Conservation (phyloP, 92 coral and sea anemone genomes). For the Pocillopora grandis region DNA sequence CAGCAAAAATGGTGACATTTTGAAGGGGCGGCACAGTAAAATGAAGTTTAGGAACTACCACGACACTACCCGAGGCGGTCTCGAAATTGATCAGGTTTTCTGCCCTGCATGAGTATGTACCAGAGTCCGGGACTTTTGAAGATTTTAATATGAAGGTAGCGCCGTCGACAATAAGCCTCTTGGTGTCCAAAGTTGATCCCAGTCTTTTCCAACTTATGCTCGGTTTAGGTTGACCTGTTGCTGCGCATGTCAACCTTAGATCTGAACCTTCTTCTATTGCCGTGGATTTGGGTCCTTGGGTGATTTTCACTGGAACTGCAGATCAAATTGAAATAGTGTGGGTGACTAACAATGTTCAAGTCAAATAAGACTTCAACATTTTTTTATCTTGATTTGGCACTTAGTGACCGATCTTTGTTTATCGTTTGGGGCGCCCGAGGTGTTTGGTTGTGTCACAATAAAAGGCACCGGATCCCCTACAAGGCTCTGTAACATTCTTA, state of each 20-base stretch:
- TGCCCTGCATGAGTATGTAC: conserved; percentile 34
- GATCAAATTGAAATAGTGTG: background rate
- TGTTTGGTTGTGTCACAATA: too few species aligned
- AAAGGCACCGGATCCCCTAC: too few species aligned
- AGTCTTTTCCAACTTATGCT: conserved; percentile 37
- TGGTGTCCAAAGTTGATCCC: conserved; percentile 27
- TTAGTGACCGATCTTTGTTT: too few species aligned
- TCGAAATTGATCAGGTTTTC: conserved; percentile 7
- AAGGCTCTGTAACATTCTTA: too few species aligned
- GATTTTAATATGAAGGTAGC: conserved; percentile 20
- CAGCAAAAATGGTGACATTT: background rate
- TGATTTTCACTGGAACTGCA: conserved; percentile 30
- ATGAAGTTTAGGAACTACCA: conserved; percentile 30
- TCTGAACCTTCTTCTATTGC: conserved; percentile 22
- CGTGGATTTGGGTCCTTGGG: conserved; percentile 20
- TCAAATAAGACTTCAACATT: too few species aligned
- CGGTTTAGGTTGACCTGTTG: conserved; percentile 46
- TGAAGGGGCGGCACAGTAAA: conserved; percentile 16
- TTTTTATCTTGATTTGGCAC: too few species aligned
- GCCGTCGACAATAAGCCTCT: background rate
- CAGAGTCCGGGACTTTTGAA: conserved; percentile 26
- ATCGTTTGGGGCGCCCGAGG: too few species aligned
- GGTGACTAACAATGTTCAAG: too few species aligned
- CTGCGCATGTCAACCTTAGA: conserved; percentile 26
- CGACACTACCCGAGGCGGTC: conserved; percentile 14